Percentiles rank a stretch among this genome's conserved stretches.
Evolutionary conservation across 2,888 invertebrate genomes (phyloP).

Genomic region (Aporophyla nigra): DNA sequence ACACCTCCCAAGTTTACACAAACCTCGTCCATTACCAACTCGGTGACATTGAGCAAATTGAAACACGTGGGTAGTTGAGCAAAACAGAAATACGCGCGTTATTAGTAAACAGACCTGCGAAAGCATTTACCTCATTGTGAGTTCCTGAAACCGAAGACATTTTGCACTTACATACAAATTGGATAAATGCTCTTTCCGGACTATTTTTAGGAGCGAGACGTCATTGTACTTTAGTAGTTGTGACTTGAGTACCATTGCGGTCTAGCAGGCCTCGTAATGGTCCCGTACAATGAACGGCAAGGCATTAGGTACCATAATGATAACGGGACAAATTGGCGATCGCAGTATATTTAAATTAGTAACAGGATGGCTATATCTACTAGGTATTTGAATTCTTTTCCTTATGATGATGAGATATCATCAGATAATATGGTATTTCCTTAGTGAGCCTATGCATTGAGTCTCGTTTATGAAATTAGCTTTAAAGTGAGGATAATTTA

Average conservation of each 20-base stretch:
- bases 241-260: background rate
- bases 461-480: constrained; percentile 44
- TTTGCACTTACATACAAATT: constrained; percentile 66
- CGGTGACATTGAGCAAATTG: constrained; percentile 73
- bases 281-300: constrained; percentile 13
- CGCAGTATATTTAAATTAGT: constrained; percentile 50
- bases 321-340: constrained; percentile 9
- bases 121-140: constrained; percentile 75
- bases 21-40: constrained; percentile 69
- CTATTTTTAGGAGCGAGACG: constrained; percentile 72
- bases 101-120: constrained; percentile 69
- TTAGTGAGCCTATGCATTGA: constrained; percentile 34
- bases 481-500: constrained; percentile 37
- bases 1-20: constrained; percentile 33
- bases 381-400: constrained; percentile 29
- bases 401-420: constrained; percentile 45
- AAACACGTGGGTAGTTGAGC: constrained; percentile 67
- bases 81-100: constrained; percentile 66
- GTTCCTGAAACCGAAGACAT: constrained; percentile 73
- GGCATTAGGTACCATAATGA: constrained; percentile 13
- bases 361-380: constrained; percentile 30
- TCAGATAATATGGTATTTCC: constrained; percentile 57
- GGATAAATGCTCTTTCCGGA: constrained; percentile 67
- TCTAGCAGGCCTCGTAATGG: constrained; percentile 30
- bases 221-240: constrained; percentile 33